phyloP scores from a whole-genome alignment of 2,113 vertebrate species.

The Hoplias malabaricus region DNA sequence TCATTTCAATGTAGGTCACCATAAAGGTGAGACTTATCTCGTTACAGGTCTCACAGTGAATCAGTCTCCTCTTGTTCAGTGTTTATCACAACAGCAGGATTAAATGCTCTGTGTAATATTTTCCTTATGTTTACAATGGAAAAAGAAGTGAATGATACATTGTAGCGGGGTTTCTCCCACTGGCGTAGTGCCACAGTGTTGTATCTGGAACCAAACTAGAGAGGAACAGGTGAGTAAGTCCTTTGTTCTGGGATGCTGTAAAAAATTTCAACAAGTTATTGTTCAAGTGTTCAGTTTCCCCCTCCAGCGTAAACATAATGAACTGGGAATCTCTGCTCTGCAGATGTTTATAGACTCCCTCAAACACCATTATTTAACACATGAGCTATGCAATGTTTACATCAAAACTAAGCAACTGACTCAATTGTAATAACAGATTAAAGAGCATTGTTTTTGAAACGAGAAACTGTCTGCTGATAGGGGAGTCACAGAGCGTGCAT shows the following conservation, averaged over 20 bases:
- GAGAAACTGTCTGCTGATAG: too few relatives aligned
- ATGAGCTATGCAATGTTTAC: conserved; percentile 22
- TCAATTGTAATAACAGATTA: conserved; percentile 15
- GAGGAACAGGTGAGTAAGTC: conserved; percentile 29
- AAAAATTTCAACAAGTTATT: conserved; percentile 47
- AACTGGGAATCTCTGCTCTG: conserved; percentile 26
- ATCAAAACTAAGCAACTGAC: conserved; percentile 15
- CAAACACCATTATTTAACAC: conserved; percentile 1
- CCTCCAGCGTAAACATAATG: conserved; percentile 43
- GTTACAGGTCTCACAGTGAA: not conserved
- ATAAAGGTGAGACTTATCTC: not conserved
- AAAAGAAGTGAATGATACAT: conserved; percentile 8
- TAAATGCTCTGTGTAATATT: not conserved
- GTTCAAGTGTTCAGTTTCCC: conserved; percentile 19
- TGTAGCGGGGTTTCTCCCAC: conserved; percentile 10
- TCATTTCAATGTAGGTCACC: too few relatives aligned
- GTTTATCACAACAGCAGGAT: not conserved
- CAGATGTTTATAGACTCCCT: conserved; percentile 38
- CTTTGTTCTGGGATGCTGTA: conserved; percentile 34
- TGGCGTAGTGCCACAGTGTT: conserved; percentile 28
- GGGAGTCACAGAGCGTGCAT: too few relatives aligned
- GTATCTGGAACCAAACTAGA: not conserved
- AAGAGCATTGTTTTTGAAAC: not conserved
- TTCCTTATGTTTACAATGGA: conserved; percentile 23
- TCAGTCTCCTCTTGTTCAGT: not conserved